Base-by-base conservation (phyloP, 2,113 vertebrate genomes). In the Triplophysa dalaica region DNA sequence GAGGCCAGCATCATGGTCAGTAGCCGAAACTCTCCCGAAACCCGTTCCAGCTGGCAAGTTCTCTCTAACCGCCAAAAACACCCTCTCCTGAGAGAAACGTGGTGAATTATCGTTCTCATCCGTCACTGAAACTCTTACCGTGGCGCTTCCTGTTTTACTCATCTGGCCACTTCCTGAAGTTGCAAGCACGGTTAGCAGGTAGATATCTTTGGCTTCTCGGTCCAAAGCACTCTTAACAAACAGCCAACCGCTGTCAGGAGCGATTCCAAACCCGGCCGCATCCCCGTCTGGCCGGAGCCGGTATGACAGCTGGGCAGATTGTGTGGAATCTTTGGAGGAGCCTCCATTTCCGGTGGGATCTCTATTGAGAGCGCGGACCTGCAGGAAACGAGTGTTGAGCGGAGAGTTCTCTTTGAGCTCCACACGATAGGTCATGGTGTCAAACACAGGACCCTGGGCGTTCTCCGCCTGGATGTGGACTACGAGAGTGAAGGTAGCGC, bases 91-190 rank as follows among this genome's bases (percentile, higher is more conserved):
- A 6, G 94, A 95, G 81, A 99, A 92, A 54, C 94, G 90, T 0
- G 98, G 98, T 1, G 94, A 92, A 87, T 98, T 98, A 89, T 99
- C 97, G 0, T 99, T 99, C 89, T 98, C 96, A 0, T 96, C 97
- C 0, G 96, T 98, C 83, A 99, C 54, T 0, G 94, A 94, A 85
- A 99, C 85, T 54, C 95, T 90, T 16, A 99, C 93, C 0, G 95
- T 95, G 84, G 95, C 94, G 14, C 94, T 99, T 78, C 96, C 95
- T 0, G 97, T 99, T 50, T 94, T 91, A 0, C 89, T 88, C 0
- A 89, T 77, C 0, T 93, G 94, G 0, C 93, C 91, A 0, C 81
- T 90, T 0, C 91, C 93, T 0, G 89, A 93, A 0, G 95, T 94
- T 4, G 97, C 98, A 77, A 96, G 89, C 52, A 98, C 93, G 0